A percentile compares a stretch with the other conserved stretches of the same genome.
Conservation (phyloP, 1,140 invertebrate genomes). For the Ceratosolen solmsi region DNA sequence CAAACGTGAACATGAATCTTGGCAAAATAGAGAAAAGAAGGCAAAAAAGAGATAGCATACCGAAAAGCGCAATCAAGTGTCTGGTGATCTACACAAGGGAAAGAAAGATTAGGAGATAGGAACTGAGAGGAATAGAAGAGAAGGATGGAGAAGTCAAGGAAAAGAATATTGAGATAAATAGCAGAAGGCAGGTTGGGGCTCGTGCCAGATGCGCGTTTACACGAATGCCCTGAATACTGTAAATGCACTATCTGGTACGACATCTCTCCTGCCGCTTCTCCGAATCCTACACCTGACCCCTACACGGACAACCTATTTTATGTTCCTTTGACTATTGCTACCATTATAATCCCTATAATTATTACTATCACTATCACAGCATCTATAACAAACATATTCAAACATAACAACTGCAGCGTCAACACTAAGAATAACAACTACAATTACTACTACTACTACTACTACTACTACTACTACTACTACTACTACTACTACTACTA, state of each 20-base stretch:
- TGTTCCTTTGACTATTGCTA: neutral
- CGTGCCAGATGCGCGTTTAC: constrained; percentile 98
- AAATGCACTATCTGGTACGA: constrained; percentile 99
- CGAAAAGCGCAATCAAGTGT: neutral
- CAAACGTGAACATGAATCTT: neutral
- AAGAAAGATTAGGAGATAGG: constrained; percentile 32
- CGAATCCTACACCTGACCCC: constrained; percentile 63
- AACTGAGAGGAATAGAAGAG: constrained; percentile 29
- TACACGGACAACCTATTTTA: constrained; percentile 20
- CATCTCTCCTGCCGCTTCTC: constrained; percentile 77
- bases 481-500: neutral
- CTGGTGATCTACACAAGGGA: neutral
- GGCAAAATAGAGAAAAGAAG: neutral
- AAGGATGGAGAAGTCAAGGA: neutral
- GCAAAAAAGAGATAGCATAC: neutral
- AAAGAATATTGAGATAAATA: constrained; percentile 1
- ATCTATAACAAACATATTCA: no score
- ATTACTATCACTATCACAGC: neutral
- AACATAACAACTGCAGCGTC: no score
- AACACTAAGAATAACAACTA: no score
- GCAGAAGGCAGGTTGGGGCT: constrained; percentile 78
- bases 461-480: constrained; percentile 30
- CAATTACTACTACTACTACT: no score
- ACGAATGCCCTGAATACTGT: constrained; percentile 88
- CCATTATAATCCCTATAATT: constrained; percentile 6